These are phyloP conservation scores for Eurystomus glaucurus DNA, from an alignment of 2,797 vertebrate genomes.

Conservation along the genomic window DNA sequence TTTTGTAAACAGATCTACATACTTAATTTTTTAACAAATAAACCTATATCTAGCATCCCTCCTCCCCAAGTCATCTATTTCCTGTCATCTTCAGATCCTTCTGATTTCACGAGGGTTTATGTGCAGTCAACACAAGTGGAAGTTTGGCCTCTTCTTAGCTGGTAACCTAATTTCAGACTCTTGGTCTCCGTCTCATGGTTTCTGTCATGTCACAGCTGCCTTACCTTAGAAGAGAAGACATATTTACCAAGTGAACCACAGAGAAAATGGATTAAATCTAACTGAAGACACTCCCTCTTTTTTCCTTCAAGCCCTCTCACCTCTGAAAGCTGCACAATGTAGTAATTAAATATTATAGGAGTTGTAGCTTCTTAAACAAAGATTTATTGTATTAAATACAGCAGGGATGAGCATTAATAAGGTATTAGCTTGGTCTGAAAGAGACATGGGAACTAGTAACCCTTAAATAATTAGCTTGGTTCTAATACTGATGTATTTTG, in stretches of 20 bases:
- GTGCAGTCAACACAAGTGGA: fast-evolving
- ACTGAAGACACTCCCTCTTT: background rate
- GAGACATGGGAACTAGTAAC: background rate
- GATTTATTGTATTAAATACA: conserved; percentile 24
- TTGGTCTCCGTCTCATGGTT: background rate
- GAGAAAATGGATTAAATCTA: conserved; percentile 26
- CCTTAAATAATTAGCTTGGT: background rate
- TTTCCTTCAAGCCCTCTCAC: background rate
- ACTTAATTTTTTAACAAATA: background rate
- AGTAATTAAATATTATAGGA: conserved; percentile 9
- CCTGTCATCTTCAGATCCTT: background rate
- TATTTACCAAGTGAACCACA: background rate
- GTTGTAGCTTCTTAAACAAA: conserved; percentile 8
- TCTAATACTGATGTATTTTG: background rate
- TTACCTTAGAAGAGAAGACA: background rate
- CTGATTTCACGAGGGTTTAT: background rate
- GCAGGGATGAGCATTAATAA: conserved; percentile 31
- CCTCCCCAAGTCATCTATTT: background rate
- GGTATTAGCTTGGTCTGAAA: background rate
- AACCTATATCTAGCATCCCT: fast-evolving
- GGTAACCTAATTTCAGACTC: background rate
- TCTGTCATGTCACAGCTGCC: background rate
- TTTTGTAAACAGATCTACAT: background rate
- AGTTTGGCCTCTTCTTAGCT: background rate
- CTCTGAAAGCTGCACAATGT: background rate